Percentiles rank a stretch among this genome's conserved stretches.
Conservation (phyloP, 2,888 invertebrate species). For the Unio delphinus region DNA sequence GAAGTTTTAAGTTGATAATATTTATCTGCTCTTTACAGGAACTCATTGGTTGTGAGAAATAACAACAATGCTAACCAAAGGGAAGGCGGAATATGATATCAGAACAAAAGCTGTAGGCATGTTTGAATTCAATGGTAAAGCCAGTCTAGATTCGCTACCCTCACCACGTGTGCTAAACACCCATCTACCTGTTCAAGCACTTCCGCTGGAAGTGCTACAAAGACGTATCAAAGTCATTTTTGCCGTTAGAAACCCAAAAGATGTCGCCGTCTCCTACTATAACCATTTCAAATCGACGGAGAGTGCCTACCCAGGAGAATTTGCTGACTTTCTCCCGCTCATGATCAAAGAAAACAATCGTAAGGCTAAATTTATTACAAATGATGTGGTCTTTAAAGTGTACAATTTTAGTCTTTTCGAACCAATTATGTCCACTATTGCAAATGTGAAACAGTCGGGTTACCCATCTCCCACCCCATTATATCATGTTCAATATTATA, state of each 20-base stretch:
- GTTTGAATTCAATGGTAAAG: slow-evolving; percentile 2
- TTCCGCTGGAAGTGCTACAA: slow-evolving; percentile 7
- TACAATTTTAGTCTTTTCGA: no score
- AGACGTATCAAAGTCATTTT: slow-evolving; percentile 7
- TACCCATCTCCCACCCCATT: no score
- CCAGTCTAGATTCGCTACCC: background rate
- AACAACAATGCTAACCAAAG: slow-evolving; percentile 3
- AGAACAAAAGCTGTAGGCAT: slow-evolving; percentile 1
- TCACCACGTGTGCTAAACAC: slow-evolving; percentile 7
- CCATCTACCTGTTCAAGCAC: background rate
- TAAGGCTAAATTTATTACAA: no score
- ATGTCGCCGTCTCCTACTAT: slow-evolving; percentile 7
- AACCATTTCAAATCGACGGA: slow-evolving; percentile 3
- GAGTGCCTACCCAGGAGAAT: background rate
- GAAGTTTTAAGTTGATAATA: no score
- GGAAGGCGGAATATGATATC: slow-evolving; percentile 2
- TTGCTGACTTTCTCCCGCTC: background rate
- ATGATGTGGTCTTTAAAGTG: no score
- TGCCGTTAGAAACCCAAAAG: slow-evolving; percentile 14
- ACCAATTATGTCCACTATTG: no score
- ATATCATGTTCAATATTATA: no score
- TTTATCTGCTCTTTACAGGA: background rate
- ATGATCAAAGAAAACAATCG: background rate
- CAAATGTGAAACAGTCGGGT: no score
- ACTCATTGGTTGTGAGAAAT: slow-evolving; percentile 14